Base-by-base conservation (phyloP, 2,888 invertebrate species). In the Tinea semifulvella region DNA sequence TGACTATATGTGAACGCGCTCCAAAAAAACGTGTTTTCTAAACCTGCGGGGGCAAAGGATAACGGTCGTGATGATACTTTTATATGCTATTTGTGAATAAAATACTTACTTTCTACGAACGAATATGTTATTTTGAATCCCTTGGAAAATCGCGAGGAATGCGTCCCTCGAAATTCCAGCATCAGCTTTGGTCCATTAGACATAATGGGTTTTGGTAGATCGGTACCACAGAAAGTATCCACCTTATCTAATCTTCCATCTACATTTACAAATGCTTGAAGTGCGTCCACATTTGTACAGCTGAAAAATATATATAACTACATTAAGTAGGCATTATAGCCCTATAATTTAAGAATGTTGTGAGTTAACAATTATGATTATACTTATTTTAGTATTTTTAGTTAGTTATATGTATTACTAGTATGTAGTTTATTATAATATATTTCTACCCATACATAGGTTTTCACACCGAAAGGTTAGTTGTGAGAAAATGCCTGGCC, bases 101-200 rank as follows among this genome's bases (percentile, higher is more conserved):
- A n/a, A n/a, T 31, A 84, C 89, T 87, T 82, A 96, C 96, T 93
- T 85, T 92, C 92, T 50, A 92, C 88, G 80, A 96, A 96, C 56
- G 87, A 87, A 75, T 92, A 96, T 47, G 89, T 88, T 50, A 95
- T 94, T 63, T 90, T 90, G 72, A 96, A 96, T 49, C 96, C 96
- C 59, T 90, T 88, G 42, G 90, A 88, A 56, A 88, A 87, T 56
- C 90, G 85, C 18, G 91, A 90, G n/a, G 90, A 90, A 56, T 86
- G 83, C 43, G 87, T 84, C 40, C 93, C 93, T 48, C 88, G 85
- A 65, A 96, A 96, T 69, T 95, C 93, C 46, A 98, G 75, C 63
- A 91, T 88, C 61, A 98, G 81, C 58, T 90, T 85, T 42, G 92
- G 91, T 31, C 94, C 93, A 63, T 90, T 94, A 47, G 96, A 97